phyloP scores from a whole-genome alignment of 1,140 invertebrate genomes.

The Dendroctonus valens region DNA sequence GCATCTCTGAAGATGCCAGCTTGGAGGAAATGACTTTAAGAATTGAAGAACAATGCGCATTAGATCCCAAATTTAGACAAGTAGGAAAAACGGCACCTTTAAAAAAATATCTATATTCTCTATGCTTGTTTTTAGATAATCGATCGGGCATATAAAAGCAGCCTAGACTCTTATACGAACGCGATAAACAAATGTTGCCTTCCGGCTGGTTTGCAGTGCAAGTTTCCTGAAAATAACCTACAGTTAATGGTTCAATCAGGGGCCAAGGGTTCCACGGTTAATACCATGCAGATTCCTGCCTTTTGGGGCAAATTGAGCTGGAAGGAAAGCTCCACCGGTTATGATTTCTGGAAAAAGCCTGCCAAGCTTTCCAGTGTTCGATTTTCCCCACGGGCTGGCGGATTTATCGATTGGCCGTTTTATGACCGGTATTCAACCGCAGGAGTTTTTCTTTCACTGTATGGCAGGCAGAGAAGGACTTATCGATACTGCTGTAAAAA shows the following conservation, averaged over 20 bases:
- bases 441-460: slow-evolving; percentile 99
- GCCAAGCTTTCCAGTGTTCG: slow-evolving; percentile 91
- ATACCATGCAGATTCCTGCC: slow-evolving; percentile 97
- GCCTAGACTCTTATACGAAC: slow-evolving; percentile 83
- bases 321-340: slow-evolving; percentile 93
- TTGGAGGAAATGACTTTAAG: slow-evolving; percentile 61
- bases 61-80: slow-evolving; percentile 74
- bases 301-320: slow-evolving; percentile 96
- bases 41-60: slow-evolving; percentile 69
- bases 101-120: neutral
- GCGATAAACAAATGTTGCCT: slow-evolving; percentile 87
- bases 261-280: slow-evolving; percentile 95
- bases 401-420: slow-evolving; percentile 95
- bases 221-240: slow-evolving; percentile 93
- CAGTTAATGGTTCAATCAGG: slow-evolving; percentile 98
- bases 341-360: slow-evolving; percentile 85
- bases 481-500: slow-evolving; percentile 86
- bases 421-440: slow-evolving; percentile 94
- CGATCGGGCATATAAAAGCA: slow-evolving; percentile 84
- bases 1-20: slow-evolving; percentile 59
- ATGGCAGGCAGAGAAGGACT: slow-evolving; percentile 97
- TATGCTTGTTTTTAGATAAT: slow-evolving; percentile 51
- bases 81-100: slow-evolving; percentile 46
- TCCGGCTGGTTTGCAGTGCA: slow-evolving; percentile 75
- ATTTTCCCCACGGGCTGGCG: slow-evolving; percentile 87